Percentiles rank a stretch among this genome's conserved stretches.
Conservation (phyloP, 2,888 invertebrate species). For the Sturmia bella region DNA sequence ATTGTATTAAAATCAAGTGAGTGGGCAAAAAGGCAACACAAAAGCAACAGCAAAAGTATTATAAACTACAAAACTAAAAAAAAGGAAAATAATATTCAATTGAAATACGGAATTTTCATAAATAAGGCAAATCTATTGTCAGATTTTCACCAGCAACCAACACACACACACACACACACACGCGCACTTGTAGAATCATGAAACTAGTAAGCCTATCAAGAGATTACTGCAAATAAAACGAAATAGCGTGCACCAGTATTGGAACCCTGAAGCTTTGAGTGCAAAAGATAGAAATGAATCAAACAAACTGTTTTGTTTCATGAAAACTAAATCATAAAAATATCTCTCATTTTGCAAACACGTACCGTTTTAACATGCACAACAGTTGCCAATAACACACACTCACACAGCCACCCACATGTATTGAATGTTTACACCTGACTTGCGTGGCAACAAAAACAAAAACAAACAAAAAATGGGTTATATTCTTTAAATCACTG, state of each 20-base stretch:
- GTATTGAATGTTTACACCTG: neutral
- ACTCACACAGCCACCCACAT: too few species aligned
- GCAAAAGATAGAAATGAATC: neutral
- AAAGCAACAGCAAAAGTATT: neutral
- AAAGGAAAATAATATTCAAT: slow-evolving; percentile 12
- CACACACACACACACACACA: too few species aligned
- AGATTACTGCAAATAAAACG: slow-evolving; percentile 31
- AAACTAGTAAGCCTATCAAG: slow-evolving; percentile 56
- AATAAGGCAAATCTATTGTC: slow-evolving; percentile 46
- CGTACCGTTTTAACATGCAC: neutral
- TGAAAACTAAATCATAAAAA: slow-evolving; percentile 31
- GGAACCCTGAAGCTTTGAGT: slow-evolving; percentile 6
- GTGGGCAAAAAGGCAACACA: slow-evolving; percentile 5
- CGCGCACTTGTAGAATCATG: slow-evolving; percentile 38
- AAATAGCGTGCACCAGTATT: neutral
- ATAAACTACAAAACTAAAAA: slow-evolving; percentile 4
- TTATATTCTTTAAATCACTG: neutral
- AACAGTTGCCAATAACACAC: neutral
- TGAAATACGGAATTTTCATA: slow-evolving; percentile 11
- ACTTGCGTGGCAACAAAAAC: too few species aligned
- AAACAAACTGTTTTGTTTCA: slow-evolving; percentile 6
- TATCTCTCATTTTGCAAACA: neutral
- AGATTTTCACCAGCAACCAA: slow-evolving; percentile 15
- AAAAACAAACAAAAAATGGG: neutral
- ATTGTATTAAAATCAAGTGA: slow-evolving; percentile 59